These are phyloP conservation scores for Diplolepis rosae DNA, from an alignment of 2,888 invertebrate species.

Conservation along the genomic window DNA sequence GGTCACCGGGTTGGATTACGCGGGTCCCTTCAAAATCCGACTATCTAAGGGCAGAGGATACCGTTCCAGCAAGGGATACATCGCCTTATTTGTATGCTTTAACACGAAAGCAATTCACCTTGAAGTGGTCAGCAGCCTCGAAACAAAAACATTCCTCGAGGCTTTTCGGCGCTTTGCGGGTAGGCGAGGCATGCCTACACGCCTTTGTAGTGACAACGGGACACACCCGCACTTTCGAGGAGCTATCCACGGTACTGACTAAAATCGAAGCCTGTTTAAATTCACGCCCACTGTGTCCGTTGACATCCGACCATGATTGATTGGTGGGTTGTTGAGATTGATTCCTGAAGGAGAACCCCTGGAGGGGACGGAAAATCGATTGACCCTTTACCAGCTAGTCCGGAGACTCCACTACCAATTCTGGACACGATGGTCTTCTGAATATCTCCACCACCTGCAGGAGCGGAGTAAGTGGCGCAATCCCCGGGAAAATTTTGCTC, in stretches of 20 bases:
- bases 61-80: conserved; percentile 39
- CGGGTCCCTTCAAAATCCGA: conserved; percentile 34
- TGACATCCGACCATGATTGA: conserved; percentile 26
- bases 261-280: conserved; percentile 20
- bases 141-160: conserved; percentile 31
- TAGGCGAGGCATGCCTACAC: conserved; percentile 31
- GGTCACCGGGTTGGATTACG: conserved; percentile 39
- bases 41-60: conserved; percentile 29
- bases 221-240: conserved; percentile 24
- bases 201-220: conserved; percentile 38
- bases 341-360: background rate
- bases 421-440: conserved; percentile 33
- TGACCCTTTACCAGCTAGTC: background rate
- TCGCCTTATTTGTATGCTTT: conserved; percentile 39
- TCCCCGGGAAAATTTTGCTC: conserved; percentile 26
- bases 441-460: conserved; percentile 44
- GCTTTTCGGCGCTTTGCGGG: conserved; percentile 34
- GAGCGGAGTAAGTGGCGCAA: conserved; percentile 39
- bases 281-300: conserved; percentile 2
- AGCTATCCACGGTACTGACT: background rate
- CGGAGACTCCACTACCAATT: conserved; percentile 10
- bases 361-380: background rate
- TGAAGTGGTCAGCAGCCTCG: conserved; percentile 34
- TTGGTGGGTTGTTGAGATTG: background rate
- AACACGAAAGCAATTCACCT: conserved; percentile 30